A percentile compares a stretch with the other conserved stretches of the same genome.
Conservation (phyloP, 2,797 vertebrate species). For the Anisognathus igniventris region DNA sequence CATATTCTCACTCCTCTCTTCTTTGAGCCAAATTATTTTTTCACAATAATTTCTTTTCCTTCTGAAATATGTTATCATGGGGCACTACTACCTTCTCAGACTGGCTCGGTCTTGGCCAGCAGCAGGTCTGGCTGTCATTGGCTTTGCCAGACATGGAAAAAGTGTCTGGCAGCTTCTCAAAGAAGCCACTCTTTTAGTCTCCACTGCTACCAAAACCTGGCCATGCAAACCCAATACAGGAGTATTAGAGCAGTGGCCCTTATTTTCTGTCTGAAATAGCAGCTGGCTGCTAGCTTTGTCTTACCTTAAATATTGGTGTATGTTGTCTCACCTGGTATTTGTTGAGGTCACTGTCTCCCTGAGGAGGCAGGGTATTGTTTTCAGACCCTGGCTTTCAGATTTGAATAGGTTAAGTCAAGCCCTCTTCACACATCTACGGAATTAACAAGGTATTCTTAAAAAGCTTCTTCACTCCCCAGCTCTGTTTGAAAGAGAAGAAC, state of each 20-base stretch:
- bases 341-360: neutral
- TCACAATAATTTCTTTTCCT: neutral
- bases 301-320: neutral
- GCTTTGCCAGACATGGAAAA: neutral
- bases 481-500: neutral
- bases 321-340: neutral
- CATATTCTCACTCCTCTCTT: neutral
- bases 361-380: neutral
- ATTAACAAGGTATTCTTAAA: neutral
- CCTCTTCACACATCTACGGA: neutral
- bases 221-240: neutral
- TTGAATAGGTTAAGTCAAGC: neutral
- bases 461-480: neutral
- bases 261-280: neutral
- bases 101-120: neutral
- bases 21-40: neutral
- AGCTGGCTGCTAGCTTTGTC: neutral
- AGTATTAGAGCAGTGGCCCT: neutral
- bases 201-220: neutral
- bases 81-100: neutral
- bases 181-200: neutral
- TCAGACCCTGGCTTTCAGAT: neutral
- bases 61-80: neutral
- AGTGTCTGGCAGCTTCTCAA: neutral
- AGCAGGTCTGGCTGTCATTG: fast-evolving